Evolutionary conservation across 2,113 vertebrate genomes (phyloP), one percentile per base, ranked within the genome.

Genomic region (Enhydra lutris): DNA sequence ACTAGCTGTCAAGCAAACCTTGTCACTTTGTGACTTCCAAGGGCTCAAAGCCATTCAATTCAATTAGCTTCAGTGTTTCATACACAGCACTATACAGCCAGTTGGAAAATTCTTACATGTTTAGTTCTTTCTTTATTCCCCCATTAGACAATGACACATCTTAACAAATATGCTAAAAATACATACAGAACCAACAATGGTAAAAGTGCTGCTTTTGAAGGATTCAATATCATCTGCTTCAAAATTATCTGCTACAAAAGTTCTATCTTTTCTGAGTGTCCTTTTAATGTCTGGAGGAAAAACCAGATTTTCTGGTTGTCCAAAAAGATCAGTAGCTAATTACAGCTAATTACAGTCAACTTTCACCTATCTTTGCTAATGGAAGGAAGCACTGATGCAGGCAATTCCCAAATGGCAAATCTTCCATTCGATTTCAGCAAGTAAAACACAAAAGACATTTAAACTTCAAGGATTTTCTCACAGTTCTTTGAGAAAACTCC

Each of bases 1-100:
- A 89, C 95, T 89, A 78, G 89, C 93, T 97, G 97, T 96, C 95
- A 97, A 80, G 91, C 89, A 95, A 97, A 94, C 96, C 97, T 89
- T 59, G 61, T 95, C 97, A 95, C 95, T 97, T 79, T 80, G 96
- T 92, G 86, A 94, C 89, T 95, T 98, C 86, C 52, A 84, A 93
- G 95, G 85, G 85, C 94, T 97, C 93, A 74, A 81, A 93, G 89
- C 94, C 91, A 83, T 84, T 95, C 89, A 69, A 42, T 96, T 95
- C 93, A 84, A 95, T 96, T 83, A 96, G 89, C 86, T 92, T 42
- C 90, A 61, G 59, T 79, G 93, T 92, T 97, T 96, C 82, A 78
- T 71, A 89, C 29, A 91, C n/a, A 59, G 61, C 3, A 1, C 50
- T 94, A 39, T 78, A 79, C 2, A 20, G 39, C 92, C 65, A 59